Evolutionary conservation across 2,113 vertebrate genomes (phyloP).

Genomic region (Thamnaconus septentrionalis): DNA sequence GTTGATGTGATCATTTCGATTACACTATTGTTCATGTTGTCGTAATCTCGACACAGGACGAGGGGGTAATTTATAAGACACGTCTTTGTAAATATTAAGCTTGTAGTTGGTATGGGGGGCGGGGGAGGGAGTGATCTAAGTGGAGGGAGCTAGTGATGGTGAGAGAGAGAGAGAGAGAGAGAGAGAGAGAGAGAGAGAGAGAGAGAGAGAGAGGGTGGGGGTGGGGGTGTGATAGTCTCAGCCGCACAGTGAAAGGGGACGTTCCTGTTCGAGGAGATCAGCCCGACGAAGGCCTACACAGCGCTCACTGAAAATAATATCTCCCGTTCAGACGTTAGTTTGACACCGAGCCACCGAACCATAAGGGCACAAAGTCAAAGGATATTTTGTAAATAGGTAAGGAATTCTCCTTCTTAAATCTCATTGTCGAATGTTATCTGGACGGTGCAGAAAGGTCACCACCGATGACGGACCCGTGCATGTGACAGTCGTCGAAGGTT

Average conservation of each 20-base stretch:
- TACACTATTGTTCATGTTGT: no score
- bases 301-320: slow-evolving; percentile 62
- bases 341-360: slow-evolving; percentile 50
- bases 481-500: slow-evolving; percentile 34
- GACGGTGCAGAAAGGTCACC: slow-evolving; percentile 35
- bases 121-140: slow-evolving; percentile 55
- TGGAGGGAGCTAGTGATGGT: slow-evolving; percentile 23
- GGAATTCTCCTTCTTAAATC: neutral
- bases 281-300: slow-evolving; percentile 73
- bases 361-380: slow-evolving; percentile 65
- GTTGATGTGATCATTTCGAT: no score
- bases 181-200: neutral
- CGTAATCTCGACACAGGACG: no score
- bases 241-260: slow-evolving; percentile 61
- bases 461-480: slow-evolving; percentile 23
- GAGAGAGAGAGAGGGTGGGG: neutral
- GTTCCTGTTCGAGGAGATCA: slow-evolving; percentile 75
- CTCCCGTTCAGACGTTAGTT: slow-evolving; percentile 63
- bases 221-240: slow-evolving; percentile 59
- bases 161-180: neutral
- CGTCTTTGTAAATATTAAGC: no score
- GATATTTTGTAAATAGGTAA: slow-evolving; percentile 67
- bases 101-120: neutral
- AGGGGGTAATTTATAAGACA: no score
- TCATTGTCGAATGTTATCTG: neutral